Base-by-base conservation (phyloP, 2,888 invertebrate species). In the Abscondita cerata region DNA sequence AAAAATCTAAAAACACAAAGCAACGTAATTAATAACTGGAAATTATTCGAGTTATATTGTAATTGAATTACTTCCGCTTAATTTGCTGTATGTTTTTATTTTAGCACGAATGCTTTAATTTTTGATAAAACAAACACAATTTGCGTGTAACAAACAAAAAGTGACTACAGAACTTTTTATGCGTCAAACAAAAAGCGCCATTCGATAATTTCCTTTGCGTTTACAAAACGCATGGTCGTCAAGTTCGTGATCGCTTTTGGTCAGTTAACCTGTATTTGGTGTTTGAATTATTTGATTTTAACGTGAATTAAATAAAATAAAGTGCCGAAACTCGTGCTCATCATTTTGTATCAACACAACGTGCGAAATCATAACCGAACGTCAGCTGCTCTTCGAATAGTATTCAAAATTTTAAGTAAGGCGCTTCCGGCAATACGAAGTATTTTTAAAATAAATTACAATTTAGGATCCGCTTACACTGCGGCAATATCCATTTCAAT, bases 341-440 rank as follows among this genome's bases (percentile, higher is more conserved):
- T 70, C 70, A 71, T 71, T 72, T 69, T 75, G 73, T 72, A 75
- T 73, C 72, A 76, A 76, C 76, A 75, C 64, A 70, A 75, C 76
- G 75, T 76, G 76, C 69, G 76, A 76, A 76, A 76, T 68, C 73
- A 74, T 68, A 75, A 75, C 74, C 62, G 70, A 68, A 67, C 71
- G 70, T 70, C 75, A 75, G 73, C 72, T 75, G 74, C 69, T 70
- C 59, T 66, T 67, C 71, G 67, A 71, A 74, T 71, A 72, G 72
- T 70, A 74, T 72, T 65, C 70, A 60, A 62, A 68, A 65, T 67
- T 53, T 47, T 44, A 57, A 40, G 61, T 67, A 65, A 57, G 25
- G 64, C 70, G 70, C 68, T 64, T 58, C 50, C 57, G 69, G 70
- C 69, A 61, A 68, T 60, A 57, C 62, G 67, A 66, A 66, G 68